Evolutionary conservation across 2,113 vertebrate genomes (phyloP).

Genomic region (Mustela lutreola): DNA sequence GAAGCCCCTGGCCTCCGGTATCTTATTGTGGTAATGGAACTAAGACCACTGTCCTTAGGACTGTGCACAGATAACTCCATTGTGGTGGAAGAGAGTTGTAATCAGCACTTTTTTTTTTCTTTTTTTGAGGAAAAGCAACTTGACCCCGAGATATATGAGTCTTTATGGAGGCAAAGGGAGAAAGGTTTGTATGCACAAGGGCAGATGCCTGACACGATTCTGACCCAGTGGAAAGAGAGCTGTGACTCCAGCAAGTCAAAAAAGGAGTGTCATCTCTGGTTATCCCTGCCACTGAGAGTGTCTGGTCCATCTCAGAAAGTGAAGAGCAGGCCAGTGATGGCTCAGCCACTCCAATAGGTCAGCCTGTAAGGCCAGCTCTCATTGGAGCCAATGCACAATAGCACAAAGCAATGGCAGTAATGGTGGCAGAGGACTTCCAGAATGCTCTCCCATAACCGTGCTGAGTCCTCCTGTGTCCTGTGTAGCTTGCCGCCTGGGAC

Average conservation of each 20-base stretch:
- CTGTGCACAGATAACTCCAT: neutral
- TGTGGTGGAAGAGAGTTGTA: neutral
- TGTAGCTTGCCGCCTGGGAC: neutral
- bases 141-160: neutral
- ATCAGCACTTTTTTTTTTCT: neutral
- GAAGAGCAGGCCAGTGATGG: neutral
- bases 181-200: neutral
- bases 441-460: neutral
- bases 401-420: neutral
- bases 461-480: neutral
- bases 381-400: neutral
- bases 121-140: neutral
- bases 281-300: neutral
- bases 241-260: neutral
- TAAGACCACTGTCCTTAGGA: neutral
- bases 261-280: neutral
- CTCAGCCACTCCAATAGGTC: neutral
- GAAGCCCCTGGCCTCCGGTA: no score
- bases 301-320: neutral
- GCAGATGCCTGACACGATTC: neutral
- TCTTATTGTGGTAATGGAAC: neutral
- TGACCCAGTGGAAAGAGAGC: neutral
- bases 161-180: neutral
- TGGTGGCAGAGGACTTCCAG: neutral
- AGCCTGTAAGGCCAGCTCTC: neutral